Evolutionary conservation across 1,140 invertebrate genomes (phyloP).

Genomic region (Chrysomallon squamiferum): DNA sequence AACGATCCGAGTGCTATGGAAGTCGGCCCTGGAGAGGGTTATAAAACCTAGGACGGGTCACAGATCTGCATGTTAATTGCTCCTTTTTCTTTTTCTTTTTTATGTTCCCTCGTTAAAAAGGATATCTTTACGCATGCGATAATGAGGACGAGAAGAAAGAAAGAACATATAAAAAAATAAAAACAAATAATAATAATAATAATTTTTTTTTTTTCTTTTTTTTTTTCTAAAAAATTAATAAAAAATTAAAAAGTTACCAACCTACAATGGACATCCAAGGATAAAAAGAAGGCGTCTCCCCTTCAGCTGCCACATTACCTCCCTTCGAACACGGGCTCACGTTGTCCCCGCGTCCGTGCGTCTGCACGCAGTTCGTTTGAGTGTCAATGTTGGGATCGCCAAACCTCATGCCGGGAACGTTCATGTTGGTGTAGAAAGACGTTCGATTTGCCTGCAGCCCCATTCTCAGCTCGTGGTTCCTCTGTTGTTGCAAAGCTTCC

Average conservation of each 20-base stretch:
- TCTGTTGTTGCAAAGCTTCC: constrained; percentile 52
- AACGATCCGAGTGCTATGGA: background rate
- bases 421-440: constrained; percentile 56
- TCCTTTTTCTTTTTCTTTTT: constrained; percentile 6
- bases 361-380: constrained; percentile 25
- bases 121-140: no score
- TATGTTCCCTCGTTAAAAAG: constrained; percentile 3
- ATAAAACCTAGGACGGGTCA: constrained; percentile 5
- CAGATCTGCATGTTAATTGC: background rate
- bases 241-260: constrained; percentile 30
- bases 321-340: constrained; percentile 48
- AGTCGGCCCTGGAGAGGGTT: background rate
- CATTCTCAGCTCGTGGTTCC: constrained; percentile 55
- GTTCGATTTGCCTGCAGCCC: constrained; percentile 48
- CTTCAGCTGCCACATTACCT: constrained; percentile 29
- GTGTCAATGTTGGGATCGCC: constrained; percentile 36
- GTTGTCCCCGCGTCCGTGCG: constrained; percentile 28
- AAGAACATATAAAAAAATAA: background rate
- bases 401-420: constrained; percentile 48
- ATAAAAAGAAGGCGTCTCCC: constrained; percentile 50
- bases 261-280: constrained; percentile 61
- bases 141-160: background rate
- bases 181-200: no score
- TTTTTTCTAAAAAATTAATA: no score
- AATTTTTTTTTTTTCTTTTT: no score